Evolutionary conservation across 92 coral and sea anemone species (phyloP).

Genomic region (Porites cylindrica): DNA sequence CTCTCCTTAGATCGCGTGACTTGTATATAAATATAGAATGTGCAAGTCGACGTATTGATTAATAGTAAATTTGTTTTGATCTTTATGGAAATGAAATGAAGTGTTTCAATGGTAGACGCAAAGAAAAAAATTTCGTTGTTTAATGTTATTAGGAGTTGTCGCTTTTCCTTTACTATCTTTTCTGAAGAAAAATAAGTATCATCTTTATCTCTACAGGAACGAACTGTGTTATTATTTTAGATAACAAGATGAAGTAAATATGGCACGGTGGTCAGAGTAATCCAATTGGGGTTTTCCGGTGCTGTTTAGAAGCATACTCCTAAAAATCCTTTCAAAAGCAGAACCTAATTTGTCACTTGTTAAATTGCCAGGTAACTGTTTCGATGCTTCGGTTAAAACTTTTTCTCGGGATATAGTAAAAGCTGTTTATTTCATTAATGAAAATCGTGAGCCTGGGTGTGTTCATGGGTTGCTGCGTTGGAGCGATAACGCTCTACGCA

Average conservation of each 20-base stretch:
- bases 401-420: not conserved
- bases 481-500: not conserved
- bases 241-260: slow-evolving; percentile 21
- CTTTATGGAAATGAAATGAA: not conserved
- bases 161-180: not conserved
- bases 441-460: not conserved
- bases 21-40: not conserved
- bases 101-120: not conserved
- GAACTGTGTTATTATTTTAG: not conserved
- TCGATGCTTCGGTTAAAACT: not conserved
- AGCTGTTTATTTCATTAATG: not conserved
- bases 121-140: not conserved
- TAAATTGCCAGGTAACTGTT: not conserved
- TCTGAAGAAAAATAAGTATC: not conserved
- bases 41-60: too few relatives aligned
- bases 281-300: slow-evolving; percentile 27
- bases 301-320: not conserved
- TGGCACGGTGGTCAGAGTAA: not conserved
- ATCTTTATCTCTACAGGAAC: not conserved
- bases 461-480: not conserved
- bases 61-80: too few relatives aligned
- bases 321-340: not conserved
- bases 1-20: not conserved
- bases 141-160: not conserved
- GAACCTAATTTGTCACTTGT: not conserved